Evolutionary conservation across 2,888 invertebrate species (phyloP), one percentile per base, ranked within the genome.

Genomic region (Microdon myrmicae): DNA sequence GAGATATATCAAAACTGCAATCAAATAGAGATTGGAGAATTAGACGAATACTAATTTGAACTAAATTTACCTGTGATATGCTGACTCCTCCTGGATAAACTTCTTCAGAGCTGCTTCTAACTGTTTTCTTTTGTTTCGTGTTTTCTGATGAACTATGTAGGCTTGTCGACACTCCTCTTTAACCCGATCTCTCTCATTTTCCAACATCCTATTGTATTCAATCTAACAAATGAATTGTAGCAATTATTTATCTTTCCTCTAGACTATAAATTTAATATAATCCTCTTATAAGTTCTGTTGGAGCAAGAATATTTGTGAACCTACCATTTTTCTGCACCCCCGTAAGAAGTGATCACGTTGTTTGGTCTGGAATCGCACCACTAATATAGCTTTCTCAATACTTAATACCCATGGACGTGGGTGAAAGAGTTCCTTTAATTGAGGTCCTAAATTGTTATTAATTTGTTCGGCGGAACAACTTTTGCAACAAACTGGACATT

Each of bases 381-480:
- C 53, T 1, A 6, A 2, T 16, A 39, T 23, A 1, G 56, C 39
- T 16, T 68, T 67, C 3, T 47, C 55, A 13, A 72, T 12, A 1
- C 68, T 66, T 13, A 73, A 68, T 0, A 4, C 16, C 70, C 69
- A 76, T 0, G 74, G 73, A 23, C 70, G 67, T 4, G 76, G 76
- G 54, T 77, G 77, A 28, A 76, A 74, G 8, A 74, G 60, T 7
- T 71, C 67, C 23, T 77, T 77, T 0, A 74, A 54, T 48, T 70
- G 71, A 8, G 44, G n/a, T 2, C 74, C 69, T 67, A 77, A 67
- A 4, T 49, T 25, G 32, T 78, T 78, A 29, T 68, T 67, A 1
- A 77, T 51, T 8, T 71, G 60, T 0, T 73, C 70, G 2, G 71
- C 72, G 2, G 70, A 69, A n/a, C 71, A 70, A 1, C 14, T 51